Evolutionary conservation across 2,797 vertebrate genomes (phyloP), one percentile per base, ranked within the genome.

Genomic region (Trachurus trachurus): DNA sequence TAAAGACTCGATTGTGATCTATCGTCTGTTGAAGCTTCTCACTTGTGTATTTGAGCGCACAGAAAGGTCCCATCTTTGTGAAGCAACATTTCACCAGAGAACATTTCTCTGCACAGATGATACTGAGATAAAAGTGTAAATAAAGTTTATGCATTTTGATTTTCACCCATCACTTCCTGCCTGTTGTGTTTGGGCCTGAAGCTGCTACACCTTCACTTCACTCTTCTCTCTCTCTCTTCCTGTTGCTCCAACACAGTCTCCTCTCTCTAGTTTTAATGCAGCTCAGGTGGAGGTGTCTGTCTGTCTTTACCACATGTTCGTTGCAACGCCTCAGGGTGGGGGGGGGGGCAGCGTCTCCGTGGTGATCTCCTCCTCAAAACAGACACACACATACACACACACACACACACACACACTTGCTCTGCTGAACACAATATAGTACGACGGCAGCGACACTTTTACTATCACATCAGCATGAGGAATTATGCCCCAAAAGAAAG

Each of bases 291-390:
- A 81, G 73, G 26, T 26, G 26, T 26, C 26, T 26, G 26, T 26
- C 49, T 11, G 53, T 82, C 69, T 88, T 89, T 85, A 84, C 42
- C 61, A 77, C 2, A 76, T 82, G 72, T 63, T 21, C 19, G 39
- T 82, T 82, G 78, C 17, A 34, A 80, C 49, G 81, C 87, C 83
- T 76, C 16, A n/a, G 66, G 87, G 80, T 21, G 26, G 26, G 3
- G 26, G 26, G 26, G 26, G 26, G 26, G 26, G 31, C 45, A 0
- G 0, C 37, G 22, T 77, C 76, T 82, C 81, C 34, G 6, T n/a
- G 68, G 57, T 22, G 53, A 76, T 77, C 67, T 40, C 69, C 59
- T 40, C 19, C 66, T 73, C 44, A 11, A 75, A 85, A 71, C 69
- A 26, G 1, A 26, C 26, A 26, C 26, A 66, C 37, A 11, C 44